These are phyloP conservation scores for Pavo muticus DNA, from an alignment of 2,113 vertebrate species.

Conservation along the genomic window DNA sequence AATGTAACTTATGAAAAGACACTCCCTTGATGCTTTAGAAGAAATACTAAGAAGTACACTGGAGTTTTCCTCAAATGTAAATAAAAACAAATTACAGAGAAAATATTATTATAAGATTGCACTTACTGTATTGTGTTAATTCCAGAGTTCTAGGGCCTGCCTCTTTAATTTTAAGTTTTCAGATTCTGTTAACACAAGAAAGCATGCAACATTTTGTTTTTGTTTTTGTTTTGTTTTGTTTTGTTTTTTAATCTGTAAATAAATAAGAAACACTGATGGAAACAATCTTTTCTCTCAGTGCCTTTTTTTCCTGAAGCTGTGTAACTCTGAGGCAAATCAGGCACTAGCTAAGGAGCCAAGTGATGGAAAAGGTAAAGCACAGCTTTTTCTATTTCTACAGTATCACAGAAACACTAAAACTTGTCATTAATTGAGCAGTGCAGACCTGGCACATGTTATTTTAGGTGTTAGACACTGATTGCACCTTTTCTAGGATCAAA, in stretches of 20 bases:
- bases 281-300: neutral
- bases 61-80: neutral
- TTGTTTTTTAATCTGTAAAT: neutral
- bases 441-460: fast-evolving
- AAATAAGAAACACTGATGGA: neutral
- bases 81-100: neutral
- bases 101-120: neutral
- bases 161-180: neutral
- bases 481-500: neutral
- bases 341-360: neutral
- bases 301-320: neutral
- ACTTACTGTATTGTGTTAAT: neutral
- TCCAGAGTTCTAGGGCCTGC: neutral
- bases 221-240: no score
- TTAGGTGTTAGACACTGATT: neutral
- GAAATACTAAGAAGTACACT: neutral
- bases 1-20: neutral
- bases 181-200: neutral
- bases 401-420: neutral
- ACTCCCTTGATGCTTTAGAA: neutral
- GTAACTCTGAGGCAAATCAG: neutral
- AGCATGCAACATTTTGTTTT: neutral
- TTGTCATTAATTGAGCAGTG: neutral
- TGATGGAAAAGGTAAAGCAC: neutral
- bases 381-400: neutral